Base-by-base conservation (phyloP, 2,113 vertebrate species). In the Epinephelus fuscoguttatus region DNA sequence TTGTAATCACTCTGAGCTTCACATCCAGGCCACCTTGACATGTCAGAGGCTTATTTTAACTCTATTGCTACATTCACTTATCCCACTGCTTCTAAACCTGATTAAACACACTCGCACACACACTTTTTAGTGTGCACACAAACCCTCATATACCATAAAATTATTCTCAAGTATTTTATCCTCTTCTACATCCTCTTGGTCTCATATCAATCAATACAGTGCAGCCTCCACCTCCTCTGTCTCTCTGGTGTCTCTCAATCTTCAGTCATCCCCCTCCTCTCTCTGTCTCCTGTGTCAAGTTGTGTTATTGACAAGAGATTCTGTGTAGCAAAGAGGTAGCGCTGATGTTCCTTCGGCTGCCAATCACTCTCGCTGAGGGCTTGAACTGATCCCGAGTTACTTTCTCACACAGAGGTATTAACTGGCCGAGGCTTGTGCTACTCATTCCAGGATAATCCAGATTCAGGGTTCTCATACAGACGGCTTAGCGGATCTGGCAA, bases 21-120 rank as follows among this genome's bases (percentile, higher is more conserved):
- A 87, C 84, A 88, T 89, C 89, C 80, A 90, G 86, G 82, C 83
- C 88, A 92, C 86, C 85, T 91, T 92, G 84, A 91, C 80, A 88
- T 73, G 82, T 86, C 75, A 86, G 74, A 60, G 45, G 70, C 59
- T 91, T 87, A 84, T 88, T 89, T 85, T 72, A 76, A 84, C 63
- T 88, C 63, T 25, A 5, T 79, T 89, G 62, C 74, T 57, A 53
- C 33, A 1, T 71, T 74, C 49, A 70, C 62, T 49, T 37, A 53
- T 81, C 66, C 73, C 18, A 19, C 23, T 80, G 62, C 69, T 80
- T 84, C 57, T 61, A 25, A 71, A 63, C 61, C 47, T 85, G 57
- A 75, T 66, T 71, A 80, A 77, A 84, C 63, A 60, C 50, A 56
- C 14, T 2, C 23, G 61, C 27, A 12, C n/a, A 6, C 40, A 23